A percentile compares a stretch with the other conserved stretches of the same genome.
Conservation (phyloP, 1,140 invertebrate genomes). For the Saccostrea echinata region DNA sequence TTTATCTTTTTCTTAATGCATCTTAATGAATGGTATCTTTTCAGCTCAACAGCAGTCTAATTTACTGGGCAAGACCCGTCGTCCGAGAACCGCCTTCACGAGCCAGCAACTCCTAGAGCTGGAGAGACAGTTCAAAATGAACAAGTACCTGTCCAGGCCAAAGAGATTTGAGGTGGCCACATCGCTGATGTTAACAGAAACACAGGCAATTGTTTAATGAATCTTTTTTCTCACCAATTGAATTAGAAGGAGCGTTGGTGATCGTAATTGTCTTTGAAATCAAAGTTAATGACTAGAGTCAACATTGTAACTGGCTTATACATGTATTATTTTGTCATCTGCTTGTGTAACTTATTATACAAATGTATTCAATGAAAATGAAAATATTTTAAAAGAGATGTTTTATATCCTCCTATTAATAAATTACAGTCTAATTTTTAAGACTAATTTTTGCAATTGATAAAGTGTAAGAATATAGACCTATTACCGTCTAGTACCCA, state of each 20-base stretch:
- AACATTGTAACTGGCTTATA: not conserved
- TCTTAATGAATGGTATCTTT: slow-evolving; percentile 27
- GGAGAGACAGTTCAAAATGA: slow-evolving; percentile 98
- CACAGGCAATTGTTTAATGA: slow-evolving; percentile 86
- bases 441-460: not conserved
- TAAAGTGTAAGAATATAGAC: not conserved
- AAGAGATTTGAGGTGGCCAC: slow-evolving; percentile 99
- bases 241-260: too few relatives aligned
- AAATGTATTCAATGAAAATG: not conserved
- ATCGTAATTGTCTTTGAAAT: too few relatives aligned
- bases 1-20: not conserved
- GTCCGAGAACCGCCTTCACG: slow-evolving; percentile 98
- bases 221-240: too few relatives aligned
- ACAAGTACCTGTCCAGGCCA: slow-evolving; percentile 98
- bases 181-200: slow-evolving; percentile 98
- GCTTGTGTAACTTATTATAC: not conserved
- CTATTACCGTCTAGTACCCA: not conserved
- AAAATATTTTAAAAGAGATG: not conserved
- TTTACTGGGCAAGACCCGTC: slow-evolving; percentile 91
- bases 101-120: slow-evolving; percentile 98
- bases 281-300: not conserved
- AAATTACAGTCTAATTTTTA: not conserved
- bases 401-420: not conserved
- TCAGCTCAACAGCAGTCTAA: slow-evolving; percentile 72
- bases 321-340: slow-evolving; percentile 18